Conservation (phyloP, 2,888 invertebrate genomes). For the Eristalis arbustorum region DNA sequence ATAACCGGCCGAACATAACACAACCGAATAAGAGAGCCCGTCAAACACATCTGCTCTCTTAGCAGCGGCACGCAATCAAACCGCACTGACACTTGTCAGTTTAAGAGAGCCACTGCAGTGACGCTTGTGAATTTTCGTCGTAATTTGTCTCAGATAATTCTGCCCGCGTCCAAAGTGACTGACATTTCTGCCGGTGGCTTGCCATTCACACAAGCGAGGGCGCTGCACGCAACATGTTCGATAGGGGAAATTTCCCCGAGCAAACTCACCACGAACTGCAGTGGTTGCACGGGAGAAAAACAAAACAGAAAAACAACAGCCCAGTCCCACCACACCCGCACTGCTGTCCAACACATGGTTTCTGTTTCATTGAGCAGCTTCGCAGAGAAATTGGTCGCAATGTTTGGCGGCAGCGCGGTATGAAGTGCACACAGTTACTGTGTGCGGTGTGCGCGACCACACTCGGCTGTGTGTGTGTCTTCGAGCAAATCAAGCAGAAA, state of each 20-base stretch:
- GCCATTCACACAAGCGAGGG: not conserved
- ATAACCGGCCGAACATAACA: not conserved
- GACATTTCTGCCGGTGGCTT: too few species aligned
- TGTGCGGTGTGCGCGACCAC: not conserved
- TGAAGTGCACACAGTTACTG: constrained; percentile 30
- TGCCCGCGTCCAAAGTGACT: not conserved
- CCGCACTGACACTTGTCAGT: not conserved
- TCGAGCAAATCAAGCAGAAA: constrained; percentile 67
- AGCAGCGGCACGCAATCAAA: not conserved
- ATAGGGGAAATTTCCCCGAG: constrained; percentile 35
- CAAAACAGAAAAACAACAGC: not conserved
- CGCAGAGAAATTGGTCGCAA: constrained; percentile 52
- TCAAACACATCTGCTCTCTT: constrained; percentile 15
- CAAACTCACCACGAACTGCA: constrained; percentile 33
- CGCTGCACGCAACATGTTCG: constrained; percentile 37
- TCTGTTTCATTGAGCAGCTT: constrained; percentile 54
- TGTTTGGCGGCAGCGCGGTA: constrained; percentile 15
- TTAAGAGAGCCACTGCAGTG: not conserved
- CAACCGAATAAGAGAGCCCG: not conserved
- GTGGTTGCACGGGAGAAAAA: not conserved
- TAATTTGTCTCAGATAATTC: not conserved
- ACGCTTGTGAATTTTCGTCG: not conserved
- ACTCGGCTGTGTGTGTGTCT: constrained; percentile 31
- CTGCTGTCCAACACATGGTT: constrained; percentile 42
- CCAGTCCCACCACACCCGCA: constrained; percentile 35